Evolutionary conservation across 2,113 vertebrate species (phyloP), one percentile per base, ranked within the genome.

Genomic region (Dipodomys merriami): DNA sequence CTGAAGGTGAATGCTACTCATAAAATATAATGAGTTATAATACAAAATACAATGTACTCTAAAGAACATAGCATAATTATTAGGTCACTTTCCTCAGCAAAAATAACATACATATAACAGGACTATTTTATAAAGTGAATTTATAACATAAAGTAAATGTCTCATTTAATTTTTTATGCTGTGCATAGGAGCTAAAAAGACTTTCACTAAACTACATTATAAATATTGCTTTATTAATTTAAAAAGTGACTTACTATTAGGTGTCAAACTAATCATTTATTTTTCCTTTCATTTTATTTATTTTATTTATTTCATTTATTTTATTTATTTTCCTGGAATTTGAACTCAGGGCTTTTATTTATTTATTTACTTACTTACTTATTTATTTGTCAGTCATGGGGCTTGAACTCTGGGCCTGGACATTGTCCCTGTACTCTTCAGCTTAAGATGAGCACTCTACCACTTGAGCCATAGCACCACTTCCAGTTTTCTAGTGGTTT

Each of bases 61-160:
- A 88, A n/a, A 90, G 10, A 91, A 69, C 13, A 92, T 30, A 81
- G 30, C 7, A 94, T 64, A 73, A 92, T 91, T 87, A 93, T 88
- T 82, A 91, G 7, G 53, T 77, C 39, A 83, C 71, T 53, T 57
- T 57, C 15, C 53, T 57, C 53, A 57, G 53, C 53, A 57, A 57
- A 57, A 57, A 57, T 16, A 16, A 57, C 4, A 57, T 57, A 57
- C 90, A 86, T 68, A 27, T 29, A 20, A 57, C 3, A 77, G 39
- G 7, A 29, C 72, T 65, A 13, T 85, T 80, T 65, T 82, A 84
- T 39, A 92, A 86, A 69, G 90, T 73, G 62, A 81, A 53, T 46
- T 91, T 86, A 80, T 74, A 25, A 80, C 86, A 80, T 74, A 23
- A 80, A 88, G 44, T 53, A 71, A 92, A 73, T 20, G 16, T 44